Conservation (phyloP, 2,797 vertebrate species). For the Ptychadena robeensis region DNA sequence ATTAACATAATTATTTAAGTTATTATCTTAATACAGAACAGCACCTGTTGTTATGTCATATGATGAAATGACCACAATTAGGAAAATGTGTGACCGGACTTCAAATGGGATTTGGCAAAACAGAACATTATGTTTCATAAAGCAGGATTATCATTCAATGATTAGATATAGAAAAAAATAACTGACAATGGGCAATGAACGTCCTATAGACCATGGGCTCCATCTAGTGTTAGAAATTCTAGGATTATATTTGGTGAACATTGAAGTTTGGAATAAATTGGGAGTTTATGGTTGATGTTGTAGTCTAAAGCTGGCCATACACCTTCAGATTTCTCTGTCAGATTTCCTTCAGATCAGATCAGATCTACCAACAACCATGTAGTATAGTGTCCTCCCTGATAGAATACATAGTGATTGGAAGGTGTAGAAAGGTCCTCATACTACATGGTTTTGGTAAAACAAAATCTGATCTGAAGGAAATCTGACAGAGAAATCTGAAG, state of each 20-base stretch:
- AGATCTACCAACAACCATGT: no score
- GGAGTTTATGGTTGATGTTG: background rate
- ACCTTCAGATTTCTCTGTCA: no score
- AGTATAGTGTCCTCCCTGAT: no score
- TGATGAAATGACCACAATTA: slow-evolving; percentile 31
- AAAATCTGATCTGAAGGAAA: no score
- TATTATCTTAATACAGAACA: slow-evolving; percentile 35
- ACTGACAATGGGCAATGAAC: background rate
- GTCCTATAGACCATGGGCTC: background rate
- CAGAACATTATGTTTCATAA: background rate
- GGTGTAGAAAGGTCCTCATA: no score
- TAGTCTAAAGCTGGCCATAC: no score
- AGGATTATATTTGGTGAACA: background rate
- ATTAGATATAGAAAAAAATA: background rate
- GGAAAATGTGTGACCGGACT: slow-evolving; percentile 29
- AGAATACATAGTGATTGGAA: no score
- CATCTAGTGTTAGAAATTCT: slow-evolving; percentile 24
- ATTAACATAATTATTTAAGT: slow-evolving; percentile 42
- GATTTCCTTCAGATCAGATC: no score
- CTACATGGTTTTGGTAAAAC: no score
- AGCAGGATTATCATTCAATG: background rate
- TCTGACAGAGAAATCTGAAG: no score
- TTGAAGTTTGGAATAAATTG: background rate
- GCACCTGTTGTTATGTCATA: slow-evolving; percentile 34
- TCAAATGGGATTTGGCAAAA: slow-evolving; percentile 15